phyloP scores from a whole-genome alignment of 2,888 invertebrate genomes.

The Pollenia labialis region DNA sequence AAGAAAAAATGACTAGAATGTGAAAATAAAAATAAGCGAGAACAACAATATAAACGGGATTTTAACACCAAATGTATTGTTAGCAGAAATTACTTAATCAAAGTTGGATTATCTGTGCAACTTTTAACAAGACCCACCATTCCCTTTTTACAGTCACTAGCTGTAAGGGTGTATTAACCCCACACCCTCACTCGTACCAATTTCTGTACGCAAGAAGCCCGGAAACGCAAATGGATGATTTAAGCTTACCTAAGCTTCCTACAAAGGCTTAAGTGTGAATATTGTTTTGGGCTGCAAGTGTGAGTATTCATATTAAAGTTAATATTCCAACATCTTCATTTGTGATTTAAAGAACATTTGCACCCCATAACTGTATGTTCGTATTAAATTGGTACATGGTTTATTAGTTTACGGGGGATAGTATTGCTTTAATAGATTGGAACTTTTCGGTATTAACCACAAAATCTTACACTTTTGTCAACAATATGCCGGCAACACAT shows the following conservation, averaged over 20 bases:
- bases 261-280: slow-evolving; percentile 69
- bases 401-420: not conserved
- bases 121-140: slow-evolving; percentile 57
- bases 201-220: slow-evolving; percentile 39
- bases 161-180: not conserved
- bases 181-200: slow-evolving; percentile 21
- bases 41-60: slow-evolving; percentile 75
- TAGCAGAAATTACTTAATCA: slow-evolving; percentile 82
- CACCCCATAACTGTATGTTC: slow-evolving; percentile 44
- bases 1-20: not conserved
- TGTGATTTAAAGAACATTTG: slow-evolving; percentile 58
- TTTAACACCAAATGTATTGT: slow-evolving; percentile 80
- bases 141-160: slow-evolving; percentile 5
- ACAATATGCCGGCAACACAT: slow-evolving; percentile 44
- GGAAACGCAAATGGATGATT: slow-evolving; percentile 58
- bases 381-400: slow-evolving; percentile 21
- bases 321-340: slow-evolving; percentile 52
- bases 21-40: slow-evolving; percentile 13
- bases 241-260: slow-evolving; percentile 71
- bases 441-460: slow-evolving; percentile 41
- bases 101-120: slow-evolving; percentile 82
- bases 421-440: slow-evolving; percentile 78
- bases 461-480: slow-evolving; percentile 41
- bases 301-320: slow-evolving; percentile 40
- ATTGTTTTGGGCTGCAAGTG: slow-evolving; percentile 72